These are phyloP conservation scores for Natator depressus DNA, from an alignment of 2,113 vertebrate species.

Conservation along the genomic window DNA sequence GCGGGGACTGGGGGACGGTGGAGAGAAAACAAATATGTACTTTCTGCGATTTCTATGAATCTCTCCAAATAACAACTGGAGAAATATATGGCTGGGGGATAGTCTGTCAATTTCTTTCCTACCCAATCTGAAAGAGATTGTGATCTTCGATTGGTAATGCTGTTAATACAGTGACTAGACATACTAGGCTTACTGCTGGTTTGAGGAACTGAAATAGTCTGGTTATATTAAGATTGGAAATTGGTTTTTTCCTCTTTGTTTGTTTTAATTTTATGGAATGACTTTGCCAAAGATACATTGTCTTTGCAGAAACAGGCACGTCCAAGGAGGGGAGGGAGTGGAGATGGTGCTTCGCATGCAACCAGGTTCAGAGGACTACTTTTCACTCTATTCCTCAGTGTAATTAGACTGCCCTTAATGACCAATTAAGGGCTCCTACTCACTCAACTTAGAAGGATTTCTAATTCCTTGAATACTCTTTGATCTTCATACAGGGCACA, in stretches of 20 bases:
- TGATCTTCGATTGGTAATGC: not conserved
- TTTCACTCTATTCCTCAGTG: not conserved
- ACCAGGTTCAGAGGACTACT: not conserved
- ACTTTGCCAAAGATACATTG: not conserved
- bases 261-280: not conserved
- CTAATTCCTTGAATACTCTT: not conserved
- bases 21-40: not conserved
- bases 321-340: not conserved
- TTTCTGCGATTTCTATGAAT: not conserved
- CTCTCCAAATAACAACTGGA: not conserved
- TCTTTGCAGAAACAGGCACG: not conserved
- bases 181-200: not conserved
- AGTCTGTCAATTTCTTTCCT: not conserved
- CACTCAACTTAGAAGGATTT: not conserved
- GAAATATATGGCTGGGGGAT: not conserved
- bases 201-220: not conserved
- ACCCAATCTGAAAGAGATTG: not conserved
- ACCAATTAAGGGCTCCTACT: not conserved
- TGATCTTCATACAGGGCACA: not conserved
- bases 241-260: not conserved
- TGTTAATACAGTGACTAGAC: not conserved
- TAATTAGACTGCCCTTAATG: conserved; percentile 26
- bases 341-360: fast-evolving
- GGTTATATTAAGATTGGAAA: not conserved
- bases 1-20: not conserved